Conservation (phyloP, 2,797 vertebrate species). For the Anableps anableps region DNA sequence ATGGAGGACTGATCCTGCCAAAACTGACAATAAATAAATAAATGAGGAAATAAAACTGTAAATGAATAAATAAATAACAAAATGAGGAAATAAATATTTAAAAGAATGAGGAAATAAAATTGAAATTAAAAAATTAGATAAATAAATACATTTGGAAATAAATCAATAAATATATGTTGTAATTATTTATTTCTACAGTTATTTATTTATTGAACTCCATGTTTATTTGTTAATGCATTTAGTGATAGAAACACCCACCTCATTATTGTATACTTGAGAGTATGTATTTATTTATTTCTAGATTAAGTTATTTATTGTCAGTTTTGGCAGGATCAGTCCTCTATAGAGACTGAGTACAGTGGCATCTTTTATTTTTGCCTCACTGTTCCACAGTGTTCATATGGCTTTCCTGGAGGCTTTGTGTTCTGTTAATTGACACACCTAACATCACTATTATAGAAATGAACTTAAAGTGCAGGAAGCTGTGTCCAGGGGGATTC, state of each 20-base stretch:
- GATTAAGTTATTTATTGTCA: too few species aligned
- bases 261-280: background rate
- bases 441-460: constrained; percentile 30
- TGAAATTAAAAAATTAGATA: background rate
- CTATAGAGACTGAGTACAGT: constrained; percentile 3
- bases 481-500: constrained; percentile 31
- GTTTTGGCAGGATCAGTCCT: too few species aligned
- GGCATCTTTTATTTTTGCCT: constrained; percentile 3
- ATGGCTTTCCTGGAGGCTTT: constrained; percentile 26
- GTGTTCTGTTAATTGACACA: constrained; percentile 38
- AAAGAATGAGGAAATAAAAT: background rate
- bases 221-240: too few species aligned
- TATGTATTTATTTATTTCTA: background rate
- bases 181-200: background rate
- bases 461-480: constrained; percentile 34
- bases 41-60: background rate
- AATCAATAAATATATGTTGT: background rate
- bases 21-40: background rate
- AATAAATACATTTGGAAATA: background rate
- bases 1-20: background rate
- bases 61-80: background rate
- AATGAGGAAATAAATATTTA: background rate
- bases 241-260: background rate
- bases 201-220: too few species aligned
- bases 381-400: background rate